phyloP scores from a whole-genome alignment of 2,888 invertebrate genomes.

The Neoascia interrupta region DNA sequence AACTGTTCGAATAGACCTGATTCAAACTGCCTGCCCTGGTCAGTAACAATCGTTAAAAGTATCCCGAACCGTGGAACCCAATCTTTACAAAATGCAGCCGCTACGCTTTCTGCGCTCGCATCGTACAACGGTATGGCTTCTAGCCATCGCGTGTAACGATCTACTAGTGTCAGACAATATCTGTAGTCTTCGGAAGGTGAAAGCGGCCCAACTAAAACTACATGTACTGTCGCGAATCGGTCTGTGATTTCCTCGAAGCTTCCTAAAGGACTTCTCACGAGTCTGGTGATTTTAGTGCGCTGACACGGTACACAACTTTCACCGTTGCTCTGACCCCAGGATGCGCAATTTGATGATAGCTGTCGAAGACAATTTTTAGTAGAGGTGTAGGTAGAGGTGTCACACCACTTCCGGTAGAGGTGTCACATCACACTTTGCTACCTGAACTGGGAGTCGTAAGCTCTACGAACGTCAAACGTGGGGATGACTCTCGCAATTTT shows the following conservation, averaged over 20 bases:
- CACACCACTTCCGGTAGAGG: conserved; percentile 17
- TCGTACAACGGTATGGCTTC: too few relatives aligned
- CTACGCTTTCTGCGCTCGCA: too few relatives aligned
- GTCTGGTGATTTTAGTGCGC: conserved; percentile 51
- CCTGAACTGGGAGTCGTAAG: conserved; percentile 2
- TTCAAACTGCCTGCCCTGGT: too few relatives aligned
- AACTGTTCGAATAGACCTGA: conserved; percentile 74
- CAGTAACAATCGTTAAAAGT: conserved; percentile 70
- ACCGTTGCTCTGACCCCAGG: conserved; percentile 5
- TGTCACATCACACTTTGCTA: conserved; percentile 33
- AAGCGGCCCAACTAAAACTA: conserved; percentile 21
- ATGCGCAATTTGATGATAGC: conserved; percentile 53
- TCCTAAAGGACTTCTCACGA: neutral
- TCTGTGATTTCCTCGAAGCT: conserved; percentile 2
- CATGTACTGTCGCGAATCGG: conserved; percentile 3
- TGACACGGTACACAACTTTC: conserved; percentile 4
- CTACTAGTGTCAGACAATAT: conserved; percentile 10
- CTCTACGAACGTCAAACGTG: too few relatives aligned
- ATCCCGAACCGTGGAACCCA: too few relatives aligned
- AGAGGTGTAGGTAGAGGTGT: conserved; percentile 56
- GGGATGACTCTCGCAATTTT: too few relatives aligned
- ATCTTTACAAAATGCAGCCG: too few relatives aligned
- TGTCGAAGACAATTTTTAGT: conserved; percentile 39
- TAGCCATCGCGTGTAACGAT: conserved; percentile 5
- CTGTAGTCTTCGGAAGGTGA: neutral